phyloP scores from a whole-genome alignment of 2,797 vertebrate genomes.

The Synaphobranchus kaupii region DNA sequence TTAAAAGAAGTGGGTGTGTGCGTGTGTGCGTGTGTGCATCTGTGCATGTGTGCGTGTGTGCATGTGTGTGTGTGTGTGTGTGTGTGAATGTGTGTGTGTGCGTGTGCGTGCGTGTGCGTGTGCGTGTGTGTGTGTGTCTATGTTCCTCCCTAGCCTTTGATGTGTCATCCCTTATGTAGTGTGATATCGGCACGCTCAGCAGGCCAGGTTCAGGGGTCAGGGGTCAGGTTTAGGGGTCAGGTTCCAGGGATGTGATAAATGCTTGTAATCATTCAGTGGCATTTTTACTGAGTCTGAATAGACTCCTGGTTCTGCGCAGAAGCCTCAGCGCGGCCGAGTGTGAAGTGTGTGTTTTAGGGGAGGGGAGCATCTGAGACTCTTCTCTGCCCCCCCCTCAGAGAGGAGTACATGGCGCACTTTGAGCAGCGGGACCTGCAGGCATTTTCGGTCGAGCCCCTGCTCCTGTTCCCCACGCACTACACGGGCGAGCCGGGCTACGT shows the following conservation, averaged over 20 bases:
- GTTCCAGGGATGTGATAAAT: not conserved
- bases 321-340: not conserved
- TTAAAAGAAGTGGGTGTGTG: not conserved
- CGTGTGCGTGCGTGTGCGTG: not conserved
- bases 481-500: constrained; percentile 84
- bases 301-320: not conserved
- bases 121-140: not conserved
- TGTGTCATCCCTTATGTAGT: not conserved
- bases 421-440: constrained; percentile 73
- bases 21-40: not conserved
- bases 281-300: not conserved
- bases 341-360: not conserved
- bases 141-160: not conserved
- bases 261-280: not conserved
- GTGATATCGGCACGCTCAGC: not conserved
- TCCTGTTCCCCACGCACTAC: constrained; percentile 87
- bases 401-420: constrained; percentile 80
- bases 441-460: constrained; percentile 85
- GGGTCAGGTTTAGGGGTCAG: not conserved
- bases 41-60: constrained; percentile 6
- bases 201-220: constrained; percentile 6
- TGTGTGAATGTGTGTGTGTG: not conserved
- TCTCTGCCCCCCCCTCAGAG: constrained; percentile 42
- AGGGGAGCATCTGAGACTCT: not conserved
- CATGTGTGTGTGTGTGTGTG: not conserved